phyloP scores from a whole-genome alignment of 1,140 invertebrate species.

The Trachymyrmex cornetzi region DNA sequence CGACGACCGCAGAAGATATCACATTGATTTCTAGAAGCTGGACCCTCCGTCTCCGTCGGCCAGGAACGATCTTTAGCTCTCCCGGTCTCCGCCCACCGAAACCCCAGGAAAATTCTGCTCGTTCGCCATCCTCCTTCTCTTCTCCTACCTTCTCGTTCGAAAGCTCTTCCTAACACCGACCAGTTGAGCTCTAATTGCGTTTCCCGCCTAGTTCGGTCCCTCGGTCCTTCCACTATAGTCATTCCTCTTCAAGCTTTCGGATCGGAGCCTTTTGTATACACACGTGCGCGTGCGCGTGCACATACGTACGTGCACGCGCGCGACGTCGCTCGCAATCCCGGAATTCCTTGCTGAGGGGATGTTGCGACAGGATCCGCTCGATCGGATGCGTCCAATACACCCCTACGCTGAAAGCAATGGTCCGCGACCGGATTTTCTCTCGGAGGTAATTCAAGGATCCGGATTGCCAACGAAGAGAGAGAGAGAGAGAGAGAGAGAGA shows the following conservation, averaged over 20 bases:
- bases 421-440: constrained; percentile 63
- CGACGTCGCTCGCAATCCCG: constrained; percentile 44
- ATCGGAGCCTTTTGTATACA: constrained; percentile 57
- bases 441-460: constrained; percentile 53
- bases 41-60: constrained; percentile 40
- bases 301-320: constrained; percentile 28
- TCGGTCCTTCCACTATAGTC: constrained; percentile 62
- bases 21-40: constrained; percentile 76
- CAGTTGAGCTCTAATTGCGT: constrained; percentile 79
- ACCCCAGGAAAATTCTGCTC: constrained; percentile 59
- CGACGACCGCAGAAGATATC: constrained; percentile 66
- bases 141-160: constrained; percentile 17
- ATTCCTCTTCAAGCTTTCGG: constrained; percentile 65
- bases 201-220: constrained; percentile 70
- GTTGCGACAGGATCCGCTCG: constrained; percentile 63
- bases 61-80: constrained; percentile 58
- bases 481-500: neutral
- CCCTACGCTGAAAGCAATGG: constrained; percentile 58
- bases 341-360: constrained; percentile 57
- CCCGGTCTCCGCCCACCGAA: constrained; percentile 49
- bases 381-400: constrained; percentile 62
- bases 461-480: constrained; percentile 22
- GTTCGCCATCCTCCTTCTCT: constrained; percentile 18
- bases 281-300: constrained; percentile 44
- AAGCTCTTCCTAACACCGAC: constrained; percentile 68